Conservation (phyloP, 2,797 vertebrate genomes). For the Epinephelus coioides region DNA sequence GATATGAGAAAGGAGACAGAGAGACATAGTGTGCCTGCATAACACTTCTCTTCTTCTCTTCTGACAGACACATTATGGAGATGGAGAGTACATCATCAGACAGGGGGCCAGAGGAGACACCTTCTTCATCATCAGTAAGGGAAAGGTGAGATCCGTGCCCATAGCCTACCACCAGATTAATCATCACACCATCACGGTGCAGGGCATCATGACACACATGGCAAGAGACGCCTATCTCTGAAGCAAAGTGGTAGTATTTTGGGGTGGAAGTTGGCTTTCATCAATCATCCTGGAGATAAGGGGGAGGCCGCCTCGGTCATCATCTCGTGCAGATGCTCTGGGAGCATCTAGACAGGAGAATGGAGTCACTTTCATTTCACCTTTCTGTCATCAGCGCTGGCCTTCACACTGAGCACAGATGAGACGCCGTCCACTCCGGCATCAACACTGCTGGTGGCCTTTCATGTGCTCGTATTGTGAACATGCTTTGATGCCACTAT, state of each 20-base stretch:
- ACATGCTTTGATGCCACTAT: conserved; percentile 11
- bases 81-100: conserved; percentile 98
- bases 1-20: conserved; percentile 34
- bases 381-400: conserved; percentile 54
- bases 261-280: conserved; percentile 32
- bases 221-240: conserved; percentile 40
- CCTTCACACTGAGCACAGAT: conserved; percentile 38
- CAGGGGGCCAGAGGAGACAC: conserved; percentile 98
- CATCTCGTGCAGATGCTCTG: conserved; percentile 33
- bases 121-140: conserved; percentile 99
- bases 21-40: conserved; percentile 22
- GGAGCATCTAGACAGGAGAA: conserved; percentile 52
- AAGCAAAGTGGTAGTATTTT: conserved; percentile 51
- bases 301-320: conserved; percentile 56
- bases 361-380: conserved; percentile 66
- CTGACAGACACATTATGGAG: conserved; percentile 95
- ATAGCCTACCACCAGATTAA: conserved; percentile 32
- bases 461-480: conserved; percentile 28
- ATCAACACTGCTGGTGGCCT: conserved; percentile 10
- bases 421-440: conserved; percentile 2
- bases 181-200: conserved; percentile 16
- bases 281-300: conserved; percentile 52
- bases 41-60: conserved; percentile 40
- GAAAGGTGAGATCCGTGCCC: conserved; percentile 89
- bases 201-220: neutral